Base-by-base conservation (phyloP, 2,113 vertebrate genomes). In the Pygoscelis antarcticus region DNA sequence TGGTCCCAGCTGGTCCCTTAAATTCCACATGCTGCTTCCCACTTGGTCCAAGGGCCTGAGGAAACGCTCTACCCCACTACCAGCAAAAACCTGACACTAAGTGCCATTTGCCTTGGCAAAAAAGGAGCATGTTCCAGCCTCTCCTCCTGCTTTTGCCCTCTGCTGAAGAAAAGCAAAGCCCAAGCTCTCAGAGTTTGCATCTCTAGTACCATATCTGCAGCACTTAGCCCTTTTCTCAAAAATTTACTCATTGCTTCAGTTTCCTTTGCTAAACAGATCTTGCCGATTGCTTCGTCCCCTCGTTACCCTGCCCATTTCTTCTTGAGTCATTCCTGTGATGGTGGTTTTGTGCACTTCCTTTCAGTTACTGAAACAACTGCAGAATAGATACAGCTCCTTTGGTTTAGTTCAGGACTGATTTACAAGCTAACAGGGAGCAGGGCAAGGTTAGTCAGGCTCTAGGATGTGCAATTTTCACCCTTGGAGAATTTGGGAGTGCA, bases 301-400 rank as follows among this genome's bases (percentile, higher is more conserved):
- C 2, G 0, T 79, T 62, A 64, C 30, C 21, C 80, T 82, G 54
- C 44, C 57, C 0, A 0, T 75, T 81, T 68, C 61, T 83, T 92
- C 80, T 57, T 23, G 69, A 78, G 64, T 71, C 79, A 74, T 92
- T 94, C 66, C 78, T 2, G 0, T 65, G 32, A 15, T 44, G 36
- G 62, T 70, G 84, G 86, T 83, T 97, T 95, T 79, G 57, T 65
- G 79, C 13, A 65, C 64, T 96, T 95, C 83, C 77, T 91, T 94
- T 92, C 62, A 69, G 89, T 78, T 91, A 84, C 72, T 68, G 69
- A 81, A 89, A 66, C n/a, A 58, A 66, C 61, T 65, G 66, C 42
- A 51, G 62, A 89, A 65, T 9, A 91, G 74, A 65, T 89, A 51
- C 58, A 8, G 16, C 61, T 89, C 49, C 54, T 89, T 61, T 72